A percentile compares a stretch with the other conserved stretches of the same genome.
Evolutionary conservation across 2,888 invertebrate genomes (phyloP).

Genomic region (Malachius bipustulatus): DNA sequence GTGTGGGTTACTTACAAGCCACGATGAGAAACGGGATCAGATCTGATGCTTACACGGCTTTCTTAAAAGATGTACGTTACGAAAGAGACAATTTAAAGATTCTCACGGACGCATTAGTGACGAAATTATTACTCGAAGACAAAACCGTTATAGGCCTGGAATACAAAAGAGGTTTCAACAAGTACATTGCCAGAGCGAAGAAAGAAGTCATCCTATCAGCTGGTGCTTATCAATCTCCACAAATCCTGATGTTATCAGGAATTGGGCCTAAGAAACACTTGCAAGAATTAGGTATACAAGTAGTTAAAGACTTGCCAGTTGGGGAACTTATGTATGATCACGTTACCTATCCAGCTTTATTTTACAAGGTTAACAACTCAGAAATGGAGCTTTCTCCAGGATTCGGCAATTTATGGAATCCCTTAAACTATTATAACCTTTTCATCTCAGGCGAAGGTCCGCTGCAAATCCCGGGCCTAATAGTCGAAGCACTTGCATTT

Average conservation of each 20-base stretch:
- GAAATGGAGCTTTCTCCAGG: too few relatives aligned
- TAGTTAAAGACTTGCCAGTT: conserved; percentile 50
- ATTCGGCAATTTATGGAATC: too few relatives aligned
- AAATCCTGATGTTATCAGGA: conserved; percentile 83
- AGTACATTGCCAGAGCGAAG: conserved; percentile 55
- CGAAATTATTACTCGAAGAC: conserved; percentile 50
- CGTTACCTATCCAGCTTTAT: conserved; percentile 39
- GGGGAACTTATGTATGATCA: conserved; percentile 52
- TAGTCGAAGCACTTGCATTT: conserved; percentile 44
- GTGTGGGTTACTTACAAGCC: conserved; percentile 75
- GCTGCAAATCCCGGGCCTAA: too few relatives aligned
- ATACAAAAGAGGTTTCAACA: conserved; percentile 47
- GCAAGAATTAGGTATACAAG: conserved; percentile 40
- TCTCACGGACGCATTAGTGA: conserved; percentile 67
- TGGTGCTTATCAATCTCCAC: conserved; percentile 85
- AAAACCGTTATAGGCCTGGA: conserved; percentile 57
- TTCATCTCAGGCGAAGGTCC: too few relatives aligned
- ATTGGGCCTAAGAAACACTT: conserved; percentile 50
- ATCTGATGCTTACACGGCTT: conserved; percentile 76
- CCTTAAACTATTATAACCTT: too few relatives aligned
- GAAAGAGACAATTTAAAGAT: conserved; percentile 74
- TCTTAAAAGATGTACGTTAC: conserved; percentile 63
- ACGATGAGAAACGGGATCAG: conserved; percentile 77
- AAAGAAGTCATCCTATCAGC: conserved; percentile 76
- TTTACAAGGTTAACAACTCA: conserved; percentile 17